Evolutionary conservation across 2,113 vertebrate species (phyloP).

Genomic region (Alaudala cheleensis): DNA sequence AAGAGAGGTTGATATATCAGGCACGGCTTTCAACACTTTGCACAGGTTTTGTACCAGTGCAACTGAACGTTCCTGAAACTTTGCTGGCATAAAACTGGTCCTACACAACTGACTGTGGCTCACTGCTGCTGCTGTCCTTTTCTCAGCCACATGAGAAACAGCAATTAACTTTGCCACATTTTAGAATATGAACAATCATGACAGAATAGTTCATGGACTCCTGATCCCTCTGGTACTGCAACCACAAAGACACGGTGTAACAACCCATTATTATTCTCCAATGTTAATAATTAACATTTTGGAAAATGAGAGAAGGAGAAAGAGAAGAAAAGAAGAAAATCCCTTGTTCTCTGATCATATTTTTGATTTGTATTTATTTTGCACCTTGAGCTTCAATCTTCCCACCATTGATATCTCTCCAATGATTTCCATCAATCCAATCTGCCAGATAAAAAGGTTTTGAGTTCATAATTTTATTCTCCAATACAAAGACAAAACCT

Average conservation of each 20-base stretch:
- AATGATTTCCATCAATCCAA: not conserved
- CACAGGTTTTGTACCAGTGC: not conserved
- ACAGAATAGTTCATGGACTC: not conserved
- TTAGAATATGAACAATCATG: not conserved
- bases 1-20: not conserved
- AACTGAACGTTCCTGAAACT: not conserved
- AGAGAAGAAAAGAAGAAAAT: not conserved
- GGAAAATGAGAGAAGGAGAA: not conserved
- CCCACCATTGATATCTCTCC: not conserved
- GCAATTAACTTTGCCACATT: fast-evolving
- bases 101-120: not conserved
- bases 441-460: not conserved
- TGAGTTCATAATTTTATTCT: not conserved
- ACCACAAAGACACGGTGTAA: not conserved
- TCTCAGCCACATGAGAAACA: not conserved
- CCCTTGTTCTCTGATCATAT: not conserved
- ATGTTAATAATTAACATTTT: not conserved
- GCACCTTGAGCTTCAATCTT: not conserved
- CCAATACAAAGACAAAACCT: not conserved
- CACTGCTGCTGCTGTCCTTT: not conserved
- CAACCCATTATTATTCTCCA: not conserved
- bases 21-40: not conserved
- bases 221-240: not conserved
- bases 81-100: not conserved
- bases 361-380: not conserved